A percentile compares a stretch with the other conserved stretches of the same genome.
phyloP scores from a whole-genome alignment of 92 coral and sea anemone genomes.

The Micromussa lordhowensis region DNA sequence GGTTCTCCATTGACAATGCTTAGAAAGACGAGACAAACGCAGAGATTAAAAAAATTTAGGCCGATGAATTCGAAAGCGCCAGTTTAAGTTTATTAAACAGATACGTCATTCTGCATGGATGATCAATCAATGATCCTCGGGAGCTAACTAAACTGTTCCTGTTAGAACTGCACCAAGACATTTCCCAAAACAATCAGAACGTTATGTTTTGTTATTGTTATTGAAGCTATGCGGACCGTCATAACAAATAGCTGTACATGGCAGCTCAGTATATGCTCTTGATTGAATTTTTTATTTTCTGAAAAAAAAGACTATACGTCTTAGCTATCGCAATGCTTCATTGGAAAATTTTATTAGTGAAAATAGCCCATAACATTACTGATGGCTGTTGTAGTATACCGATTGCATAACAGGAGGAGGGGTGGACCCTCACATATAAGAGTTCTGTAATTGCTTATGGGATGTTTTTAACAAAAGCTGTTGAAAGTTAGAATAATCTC shows the following conservation, averaged over 20 bases:
- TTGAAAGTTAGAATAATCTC: slow-evolving; percentile 10
- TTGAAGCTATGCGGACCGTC: slow-evolving; percentile 35
- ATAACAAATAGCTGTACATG: slow-evolving; percentile 17
- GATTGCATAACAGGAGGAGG: slow-evolving; percentile 26
- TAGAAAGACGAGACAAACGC: slow-evolving; percentile 29
- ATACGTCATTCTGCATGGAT: neutral
- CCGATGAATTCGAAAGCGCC: slow-evolving; percentile 27
- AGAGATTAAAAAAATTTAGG: slow-evolving; percentile 7
- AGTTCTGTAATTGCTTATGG: slow-evolving; percentile 21
- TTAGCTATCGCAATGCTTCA: neutral
- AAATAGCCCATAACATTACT: slow-evolving; percentile 3
- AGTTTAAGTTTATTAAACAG: slow-evolving; percentile 7
- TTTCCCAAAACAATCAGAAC: slow-evolving; percentile 30
- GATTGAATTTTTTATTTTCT: neutral
- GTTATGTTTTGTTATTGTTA: slow-evolving; percentile 30
- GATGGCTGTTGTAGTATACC: slow-evolving; percentile 24
- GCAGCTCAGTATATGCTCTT: slow-evolving; percentile 31
- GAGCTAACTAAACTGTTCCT: slow-evolving; percentile 31
- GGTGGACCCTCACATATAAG: slow-evolving; percentile 17
- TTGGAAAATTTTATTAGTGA: slow-evolving; percentile 6
- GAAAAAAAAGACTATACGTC: neutral
- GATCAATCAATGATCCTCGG: slow-evolving; percentile 14
- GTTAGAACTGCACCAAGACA: slow-evolving; percentile 1
- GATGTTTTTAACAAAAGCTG: slow-evolving; percentile 16
- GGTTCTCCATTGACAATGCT: slow-evolving; percentile 30